A percentile compares a stretch with the other conserved stretches of the same genome.
Evolutionary conservation across 1,140 invertebrate genomes (phyloP).

Genomic region (Philopotamus ludificatus): DNA sequence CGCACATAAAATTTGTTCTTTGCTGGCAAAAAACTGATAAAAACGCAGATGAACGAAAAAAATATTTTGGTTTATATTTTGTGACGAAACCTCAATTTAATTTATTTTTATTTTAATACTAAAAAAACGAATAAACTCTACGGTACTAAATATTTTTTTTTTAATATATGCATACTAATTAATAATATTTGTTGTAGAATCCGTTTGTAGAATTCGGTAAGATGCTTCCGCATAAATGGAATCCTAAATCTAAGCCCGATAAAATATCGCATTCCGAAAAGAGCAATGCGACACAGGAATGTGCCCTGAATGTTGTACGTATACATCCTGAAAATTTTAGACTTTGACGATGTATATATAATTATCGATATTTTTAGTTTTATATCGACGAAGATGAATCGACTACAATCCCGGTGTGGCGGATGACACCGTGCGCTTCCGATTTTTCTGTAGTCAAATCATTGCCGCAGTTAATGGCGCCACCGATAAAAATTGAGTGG

Average conservation of each 20-base stretch:
- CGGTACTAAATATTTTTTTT: too few relatives aligned
- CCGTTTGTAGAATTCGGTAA: conserved; percentile 22
- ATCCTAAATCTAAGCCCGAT: conserved; percentile 23
- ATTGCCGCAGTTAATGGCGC: conserved; percentile 27
- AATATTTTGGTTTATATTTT: too few relatives aligned
- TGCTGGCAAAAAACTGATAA: too few relatives aligned
- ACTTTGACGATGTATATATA: neutral
- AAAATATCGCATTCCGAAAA: conserved; percentile 22
- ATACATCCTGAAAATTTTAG: neutral
- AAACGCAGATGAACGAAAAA: too few relatives aligned
- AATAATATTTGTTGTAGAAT: conserved; percentile 22
- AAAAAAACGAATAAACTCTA: too few relatives aligned
- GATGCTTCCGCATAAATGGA: conserved; percentile 18
- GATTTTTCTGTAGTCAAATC: conserved; percentile 9
- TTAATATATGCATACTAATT: neutral
- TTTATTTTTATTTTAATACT: too few relatives aligned
- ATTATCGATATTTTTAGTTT: conserved; percentile 6
- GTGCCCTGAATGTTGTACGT: conserved; percentile 35
- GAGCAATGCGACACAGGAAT: conserved; percentile 29
- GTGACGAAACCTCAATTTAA: too few relatives aligned
- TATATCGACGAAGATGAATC: conserved; percentile 18
- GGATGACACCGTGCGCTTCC: conserved; percentile 24
- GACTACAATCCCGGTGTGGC: conserved; percentile 16
- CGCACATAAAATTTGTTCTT: too few relatives aligned
- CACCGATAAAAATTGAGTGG: conserved; percentile 37